Evolutionary conservation across 2,797 vertebrate genomes (phyloP).

Genomic region (Aplochiton taeniatus): DNA sequence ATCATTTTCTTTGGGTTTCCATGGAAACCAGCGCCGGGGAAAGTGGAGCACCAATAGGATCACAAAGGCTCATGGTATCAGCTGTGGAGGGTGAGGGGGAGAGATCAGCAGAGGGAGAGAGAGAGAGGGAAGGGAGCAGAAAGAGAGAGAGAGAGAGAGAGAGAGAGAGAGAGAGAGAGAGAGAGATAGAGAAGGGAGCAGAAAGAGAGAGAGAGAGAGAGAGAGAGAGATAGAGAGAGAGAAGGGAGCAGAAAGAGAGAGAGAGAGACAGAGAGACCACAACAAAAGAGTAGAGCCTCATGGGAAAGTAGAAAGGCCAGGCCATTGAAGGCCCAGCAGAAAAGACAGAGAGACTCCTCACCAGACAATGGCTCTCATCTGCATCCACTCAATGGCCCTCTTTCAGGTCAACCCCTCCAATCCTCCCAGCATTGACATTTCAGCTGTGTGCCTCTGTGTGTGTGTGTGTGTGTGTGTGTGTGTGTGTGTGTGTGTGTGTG

Average conservation of each 20-base stretch:
- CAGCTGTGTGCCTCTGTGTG: conserved; percentile 16
- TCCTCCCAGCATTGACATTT: conserved; percentile 67
- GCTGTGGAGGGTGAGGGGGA: conserved; percentile 58
- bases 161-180: no score
- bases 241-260: background rate
- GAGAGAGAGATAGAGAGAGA: background rate
- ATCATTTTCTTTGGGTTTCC: conserved; percentile 71
- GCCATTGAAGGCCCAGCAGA: conserved; percentile 53
- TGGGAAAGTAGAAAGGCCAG: conserved; percentile 65
- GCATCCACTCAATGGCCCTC: conserved; percentile 54
- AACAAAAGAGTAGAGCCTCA: conserved; percentile 67
- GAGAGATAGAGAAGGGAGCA: no score
- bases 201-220: conserved; percentile 2
- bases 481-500: no score
- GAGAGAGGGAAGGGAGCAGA: background rate
- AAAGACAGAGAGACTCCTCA: conserved; percentile 20
- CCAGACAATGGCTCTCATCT: conserved; percentile 63
- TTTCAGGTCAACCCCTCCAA: conserved; percentile 48
- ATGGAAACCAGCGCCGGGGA: conserved; percentile 70
- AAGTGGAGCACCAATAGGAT: conserved; percentile 71
- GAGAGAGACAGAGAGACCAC: conserved; percentile 59
- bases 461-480: no score
- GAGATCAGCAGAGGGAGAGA: conserved; percentile 46
- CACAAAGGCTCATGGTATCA: conserved; percentile 56
- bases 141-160: no score